A percentile compares a stretch with the other conserved stretches of the same genome.
phyloP scores from a whole-genome alignment of 2,888 invertebrate species.

The Busseola fusca region DNA sequence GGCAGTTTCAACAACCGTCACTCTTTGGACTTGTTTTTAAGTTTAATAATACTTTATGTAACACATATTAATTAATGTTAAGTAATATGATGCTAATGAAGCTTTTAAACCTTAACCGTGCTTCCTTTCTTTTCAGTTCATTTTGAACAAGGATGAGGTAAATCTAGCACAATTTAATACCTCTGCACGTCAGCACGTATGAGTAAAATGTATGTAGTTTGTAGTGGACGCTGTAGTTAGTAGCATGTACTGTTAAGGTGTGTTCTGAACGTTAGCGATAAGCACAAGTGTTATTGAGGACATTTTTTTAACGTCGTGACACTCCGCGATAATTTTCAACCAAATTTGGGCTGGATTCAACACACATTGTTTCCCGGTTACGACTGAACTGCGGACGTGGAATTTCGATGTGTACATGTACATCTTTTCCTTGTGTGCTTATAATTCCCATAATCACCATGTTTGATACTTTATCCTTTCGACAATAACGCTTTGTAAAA shows the following conservation, averaged over 20 bases:
- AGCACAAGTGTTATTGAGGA: background rate
- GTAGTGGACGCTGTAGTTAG: constrained; percentile 28
- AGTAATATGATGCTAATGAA: constrained; percentile 51
- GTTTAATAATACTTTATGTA: constrained; percentile 1
- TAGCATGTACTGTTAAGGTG: constrained; percentile 30
- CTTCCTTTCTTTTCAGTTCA: constrained; percentile 81
- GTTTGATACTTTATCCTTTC: background rate
- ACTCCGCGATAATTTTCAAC: constrained; percentile 12
- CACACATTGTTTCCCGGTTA: constrained; percentile 20
- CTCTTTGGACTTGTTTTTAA: background rate
- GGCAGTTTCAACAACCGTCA: constrained; percentile 25
- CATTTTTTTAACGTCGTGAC: constrained; percentile 9
- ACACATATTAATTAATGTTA: constrained; percentile 24
- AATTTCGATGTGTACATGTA: constrained; percentile 1
- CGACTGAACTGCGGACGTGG: background rate
- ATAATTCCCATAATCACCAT: background rate
- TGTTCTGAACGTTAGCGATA: constrained; percentile 40
- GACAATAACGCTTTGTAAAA: background rate
- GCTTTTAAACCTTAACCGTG: constrained; percentile 67
- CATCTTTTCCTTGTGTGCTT: background rate
- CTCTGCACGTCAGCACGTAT: constrained; percentile 49
- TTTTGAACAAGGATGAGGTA: constrained; percentile 84
- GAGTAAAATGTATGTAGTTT: constrained; percentile 27
- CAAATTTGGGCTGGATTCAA: background rate
- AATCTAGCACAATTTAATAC: constrained; percentile 68